Evolutionary conservation across 2,797 vertebrate species (phyloP).

Genomic region (Eremophila alpestris): DNA sequence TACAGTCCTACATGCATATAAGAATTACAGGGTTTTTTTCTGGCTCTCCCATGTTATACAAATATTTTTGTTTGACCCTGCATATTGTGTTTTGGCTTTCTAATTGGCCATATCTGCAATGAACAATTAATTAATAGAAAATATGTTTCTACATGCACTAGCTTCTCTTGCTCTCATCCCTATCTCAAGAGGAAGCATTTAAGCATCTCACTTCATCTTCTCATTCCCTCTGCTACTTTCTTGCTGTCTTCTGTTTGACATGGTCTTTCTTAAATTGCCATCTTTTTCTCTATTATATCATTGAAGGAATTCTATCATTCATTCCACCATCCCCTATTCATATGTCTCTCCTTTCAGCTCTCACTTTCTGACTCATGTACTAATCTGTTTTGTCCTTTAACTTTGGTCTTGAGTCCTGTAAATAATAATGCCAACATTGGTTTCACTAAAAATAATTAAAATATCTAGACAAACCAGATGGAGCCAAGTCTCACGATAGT

Average conservation of each 20-base stretch:
- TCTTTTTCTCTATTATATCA: neutral
- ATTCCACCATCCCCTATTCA: neutral
- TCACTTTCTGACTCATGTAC: neutral
- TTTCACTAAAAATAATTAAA: neutral
- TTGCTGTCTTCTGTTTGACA: neutral
- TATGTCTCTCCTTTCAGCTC: neutral
- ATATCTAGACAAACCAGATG: neutral
- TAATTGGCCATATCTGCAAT: neutral
- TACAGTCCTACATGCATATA: neutral
- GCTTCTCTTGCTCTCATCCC: neutral
- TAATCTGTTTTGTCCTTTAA: neutral
- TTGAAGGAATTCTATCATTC: neutral
- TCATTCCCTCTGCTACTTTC: neutral
- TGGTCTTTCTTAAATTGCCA: neutral
- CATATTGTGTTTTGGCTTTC: neutral
- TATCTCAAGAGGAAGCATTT: neutral
- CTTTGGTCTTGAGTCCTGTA: neutral
- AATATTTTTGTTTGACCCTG: neutral
- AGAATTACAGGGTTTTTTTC: fast-evolving
- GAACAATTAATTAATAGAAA: neutral
- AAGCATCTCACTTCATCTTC: neutral
- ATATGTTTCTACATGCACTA: neutral
- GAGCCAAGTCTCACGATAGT: fast-evolving
- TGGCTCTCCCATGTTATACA: neutral
- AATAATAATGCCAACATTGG: neutral